A percentile compares a stretch with the other conserved stretches of the same genome.
These are phyloP conservation scores for Mola mola DNA, from an alignment of 2,113 vertebrate genomes.

Conservation along the genomic window DNA sequence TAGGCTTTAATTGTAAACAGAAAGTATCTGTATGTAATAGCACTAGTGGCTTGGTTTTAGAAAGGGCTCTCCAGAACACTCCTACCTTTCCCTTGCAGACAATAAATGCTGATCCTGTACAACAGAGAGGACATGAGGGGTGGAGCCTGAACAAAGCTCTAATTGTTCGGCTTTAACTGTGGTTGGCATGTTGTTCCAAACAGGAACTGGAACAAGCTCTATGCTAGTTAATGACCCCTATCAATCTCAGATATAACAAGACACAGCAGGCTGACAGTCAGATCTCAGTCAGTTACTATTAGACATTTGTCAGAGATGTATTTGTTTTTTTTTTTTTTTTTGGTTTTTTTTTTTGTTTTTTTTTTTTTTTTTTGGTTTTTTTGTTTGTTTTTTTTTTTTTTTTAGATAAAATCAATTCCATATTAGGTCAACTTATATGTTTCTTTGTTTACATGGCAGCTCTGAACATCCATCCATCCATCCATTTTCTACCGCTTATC, in stretches of 20 bases:
- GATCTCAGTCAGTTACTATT: no score
- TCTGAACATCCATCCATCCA: no score
- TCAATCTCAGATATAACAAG: conserved; percentile 22
- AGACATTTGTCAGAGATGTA: no score
- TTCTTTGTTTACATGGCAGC: neutral
- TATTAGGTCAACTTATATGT: no score
- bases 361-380: neutral
- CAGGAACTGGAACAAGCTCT: conserved; percentile 49
- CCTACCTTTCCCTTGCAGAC: conserved; percentile 49
- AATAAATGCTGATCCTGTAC: conserved; percentile 48
- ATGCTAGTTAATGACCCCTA: conserved; percentile 24
- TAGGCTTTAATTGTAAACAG: conserved; percentile 28
- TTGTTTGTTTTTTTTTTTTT: neutral
- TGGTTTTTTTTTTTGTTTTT: no score
- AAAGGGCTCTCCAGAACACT: conserved; percentile 53
- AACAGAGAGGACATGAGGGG: conserved; percentile 33
- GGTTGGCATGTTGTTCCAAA: conserved; percentile 19
- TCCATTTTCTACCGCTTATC: no score
- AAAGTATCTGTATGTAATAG: conserved; percentile 7
- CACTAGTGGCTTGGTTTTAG: conserved; percentile 43
- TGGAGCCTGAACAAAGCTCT: conserved; percentile 46
- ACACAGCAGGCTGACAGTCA: neutral
- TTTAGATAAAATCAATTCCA: no score
- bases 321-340: no score
- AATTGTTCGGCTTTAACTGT: conserved; percentile 55